Percentiles rank a stretch among this genome's conserved stretches.
phyloP scores from a whole-genome alignment of 2,797 vertebrate genomes.

The Oreortyx pictus region DNA sequence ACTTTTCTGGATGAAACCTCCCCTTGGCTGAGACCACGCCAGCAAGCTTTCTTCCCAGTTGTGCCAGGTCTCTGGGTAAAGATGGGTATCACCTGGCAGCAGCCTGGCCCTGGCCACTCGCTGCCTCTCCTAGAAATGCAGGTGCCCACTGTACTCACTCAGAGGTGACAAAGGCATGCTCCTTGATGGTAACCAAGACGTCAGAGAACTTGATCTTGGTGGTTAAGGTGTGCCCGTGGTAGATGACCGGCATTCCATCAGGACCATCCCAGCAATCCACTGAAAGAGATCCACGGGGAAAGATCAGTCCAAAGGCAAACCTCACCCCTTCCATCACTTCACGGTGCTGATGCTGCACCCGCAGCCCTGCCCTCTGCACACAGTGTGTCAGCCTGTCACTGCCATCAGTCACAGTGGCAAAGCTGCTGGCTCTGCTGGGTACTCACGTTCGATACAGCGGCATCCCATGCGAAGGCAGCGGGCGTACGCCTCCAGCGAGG shows the following conservation, averaged over 20 bases:
- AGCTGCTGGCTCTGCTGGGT: rapidly evolving
- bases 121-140: not conserved
- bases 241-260: slow-evolving; percentile 97
- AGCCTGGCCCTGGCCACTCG: not conserved
- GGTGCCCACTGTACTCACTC: slow-evolving; percentile 86
- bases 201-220: slow-evolving; percentile 98
- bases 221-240: slow-evolving; percentile 98
- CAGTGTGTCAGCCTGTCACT: rapidly evolving
- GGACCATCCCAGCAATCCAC: slow-evolving; percentile 99
- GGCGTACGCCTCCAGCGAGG: slow-evolving; percentile 97
- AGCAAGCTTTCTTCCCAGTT: rapidly evolving
- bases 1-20: not conserved
- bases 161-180: slow-evolving; percentile 96
- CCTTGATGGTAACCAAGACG: slow-evolving; percentile 95
- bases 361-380: not conserved
- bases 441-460: slow-evolving; percentile 96
- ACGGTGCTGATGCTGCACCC: rapidly evolving
- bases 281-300: slow-evolving; percentile 67
- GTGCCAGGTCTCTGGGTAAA: not conserved
- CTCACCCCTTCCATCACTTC: not conserved
- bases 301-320: not conserved
- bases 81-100: not conserved
- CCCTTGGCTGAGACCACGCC: not conserved
- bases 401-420: rapidly evolving
- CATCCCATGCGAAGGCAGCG: slow-evolving; percentile 98